Evolutionary conservation across 2,888 invertebrate genomes (phyloP).

Genomic region (Volucella zonaria): DNA sequence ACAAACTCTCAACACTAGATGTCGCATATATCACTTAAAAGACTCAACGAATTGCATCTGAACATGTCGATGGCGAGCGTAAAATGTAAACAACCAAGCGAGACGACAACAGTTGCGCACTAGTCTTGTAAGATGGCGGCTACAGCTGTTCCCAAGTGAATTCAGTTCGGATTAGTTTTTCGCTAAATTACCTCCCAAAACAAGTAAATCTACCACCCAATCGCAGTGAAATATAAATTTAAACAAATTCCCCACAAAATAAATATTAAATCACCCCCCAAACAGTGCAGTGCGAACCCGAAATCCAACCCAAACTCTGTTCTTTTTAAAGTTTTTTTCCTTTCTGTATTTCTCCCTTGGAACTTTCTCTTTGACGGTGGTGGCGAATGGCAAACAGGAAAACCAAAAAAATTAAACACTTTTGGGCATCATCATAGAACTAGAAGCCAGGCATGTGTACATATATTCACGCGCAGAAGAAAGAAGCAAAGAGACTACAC

Average conservation of each 20-base stretch:
- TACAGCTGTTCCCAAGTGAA: slow-evolving; percentile 77
- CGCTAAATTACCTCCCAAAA: slow-evolving; percentile 75
- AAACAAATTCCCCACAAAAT: slow-evolving; percentile 4
- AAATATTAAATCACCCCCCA: neutral
- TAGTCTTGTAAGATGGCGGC: slow-evolving; percentile 77
- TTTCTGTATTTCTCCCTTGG: neutral
- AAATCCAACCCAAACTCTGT: neutral
- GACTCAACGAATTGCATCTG: slow-evolving; percentile 28
- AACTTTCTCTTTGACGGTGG: slow-evolving; percentile 70
- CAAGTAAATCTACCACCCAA: slow-evolving; percentile 75
- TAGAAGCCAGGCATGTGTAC: neutral
- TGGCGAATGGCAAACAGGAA: neutral
- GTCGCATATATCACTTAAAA: neutral
- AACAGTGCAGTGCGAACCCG: slow-evolving; percentile 6
- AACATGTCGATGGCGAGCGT: slow-evolving; percentile 61
- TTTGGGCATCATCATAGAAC: slow-evolving; percentile 29
- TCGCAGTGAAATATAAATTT: slow-evolving; percentile 13
- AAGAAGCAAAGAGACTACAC: slow-evolving; percentile 10
- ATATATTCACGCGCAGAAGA: slow-evolving; percentile 24
- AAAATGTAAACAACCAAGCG: slow-evolving; percentile 74
- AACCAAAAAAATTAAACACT: neutral
- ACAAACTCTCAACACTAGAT: slow-evolving; percentile 16
- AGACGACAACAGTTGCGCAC: slow-evolving; percentile 66
- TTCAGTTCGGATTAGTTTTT: slow-evolving; percentile 75
- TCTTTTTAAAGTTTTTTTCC: neutral